Conservation (phyloP, 2,797 vertebrate species). For the Sylvilagus floridanus region DNA sequence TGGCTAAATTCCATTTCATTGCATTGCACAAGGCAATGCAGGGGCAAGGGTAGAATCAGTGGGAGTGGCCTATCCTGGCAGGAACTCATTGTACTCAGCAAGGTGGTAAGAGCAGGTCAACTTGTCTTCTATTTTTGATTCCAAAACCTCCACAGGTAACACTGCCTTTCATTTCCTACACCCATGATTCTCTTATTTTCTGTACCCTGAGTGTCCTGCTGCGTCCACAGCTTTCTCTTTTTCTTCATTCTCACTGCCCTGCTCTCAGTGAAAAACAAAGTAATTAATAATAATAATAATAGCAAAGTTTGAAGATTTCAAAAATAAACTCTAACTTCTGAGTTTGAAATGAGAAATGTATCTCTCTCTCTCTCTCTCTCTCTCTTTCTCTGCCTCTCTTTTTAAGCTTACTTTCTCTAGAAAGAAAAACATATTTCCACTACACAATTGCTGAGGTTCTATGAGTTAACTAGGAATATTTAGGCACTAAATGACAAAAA, state of each 20-base stretch:
- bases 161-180: background rate
- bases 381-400: too few relatives aligned
- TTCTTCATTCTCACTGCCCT: background rate
- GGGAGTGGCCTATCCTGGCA: background rate
- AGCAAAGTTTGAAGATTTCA: background rate
- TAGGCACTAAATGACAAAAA: background rate
- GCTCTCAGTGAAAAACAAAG: background rate
- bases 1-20: background rate
- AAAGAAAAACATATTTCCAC: background rate
- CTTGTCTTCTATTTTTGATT: background rate
- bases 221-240: too few relatives aligned
- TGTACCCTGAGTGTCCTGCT: background rate
- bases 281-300: background rate
- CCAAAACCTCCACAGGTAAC: background rate
- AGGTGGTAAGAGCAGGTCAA: background rate
- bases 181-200: background rate
- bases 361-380: too few relatives aligned
- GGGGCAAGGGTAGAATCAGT: too few relatives aligned
- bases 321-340: background rate
- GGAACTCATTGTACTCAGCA: background rate
- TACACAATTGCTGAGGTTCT: background rate
- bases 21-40: accelerated
- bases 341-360: background rate
- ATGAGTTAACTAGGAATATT: background rate
- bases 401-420: background rate